Base-by-base conservation (phyloP, 1,140 invertebrate species). In the Homalodisca vitripennis region DNA sequence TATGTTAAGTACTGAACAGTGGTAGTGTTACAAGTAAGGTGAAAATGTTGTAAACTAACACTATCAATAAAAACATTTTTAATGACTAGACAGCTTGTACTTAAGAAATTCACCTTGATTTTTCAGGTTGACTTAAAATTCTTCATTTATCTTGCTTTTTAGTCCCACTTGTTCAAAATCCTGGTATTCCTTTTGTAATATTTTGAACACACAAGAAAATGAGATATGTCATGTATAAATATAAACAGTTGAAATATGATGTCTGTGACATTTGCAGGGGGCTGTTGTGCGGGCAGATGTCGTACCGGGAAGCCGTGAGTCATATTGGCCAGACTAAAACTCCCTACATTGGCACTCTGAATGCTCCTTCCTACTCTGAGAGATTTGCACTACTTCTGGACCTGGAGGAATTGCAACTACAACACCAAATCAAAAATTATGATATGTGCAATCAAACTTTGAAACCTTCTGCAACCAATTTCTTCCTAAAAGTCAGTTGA, bases 401-500 rank as follows among this genome's bases (percentile, higher is more conserved):
- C 27, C 51, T 67, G 22, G 65, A 67, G 32, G 65, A 67, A 20
- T 31, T 67, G 24, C 65, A 67, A 27, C 17, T 48, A n/a, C 22
- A 48, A 17, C 24, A 46, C 17, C 46, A 47, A 12, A 34, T 67
- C 41, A 27, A 20, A 2, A 67, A 67, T 22, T 67, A 30, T 30
- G 51, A 67, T 24, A 1, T 24, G 34, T 24, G 13, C n/a, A 29
- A 67, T 26, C 24, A 51, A 24, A 24, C 22, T 14, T 27, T 67
- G 41, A 29, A 12, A 10, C 20, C 1, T 20, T 22, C 3, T 1
- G 13, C 13, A 12, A 10, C 30, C 13, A 22, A 1, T 1, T 29
- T 65, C 24, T 65, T 41, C 31, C 46, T 65, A n/a, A 30, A 22
- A 24, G 63, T 65, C 14, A 31, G 63, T 32, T 46, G n/a, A n/a